Conservation (phyloP, 2,113 vertebrate species). For the Trichomycterus rosablanca region DNA sequence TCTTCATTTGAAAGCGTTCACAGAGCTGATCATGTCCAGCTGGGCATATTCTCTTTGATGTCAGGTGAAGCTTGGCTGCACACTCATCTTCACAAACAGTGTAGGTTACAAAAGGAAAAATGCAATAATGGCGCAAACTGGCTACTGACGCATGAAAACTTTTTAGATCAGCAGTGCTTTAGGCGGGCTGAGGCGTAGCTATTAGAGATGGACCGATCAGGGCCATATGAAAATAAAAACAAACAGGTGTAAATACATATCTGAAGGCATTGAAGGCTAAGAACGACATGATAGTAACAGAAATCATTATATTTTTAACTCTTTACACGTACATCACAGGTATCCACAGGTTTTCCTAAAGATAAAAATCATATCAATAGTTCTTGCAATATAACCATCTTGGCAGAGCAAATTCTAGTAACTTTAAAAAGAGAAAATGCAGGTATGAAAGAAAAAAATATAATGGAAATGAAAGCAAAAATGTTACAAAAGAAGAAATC, state of each 20-base stretch:
- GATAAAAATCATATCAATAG: conserved; percentile 75
- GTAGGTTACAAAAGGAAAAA: too few relatives aligned
- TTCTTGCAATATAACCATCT: conserved; percentile 79
- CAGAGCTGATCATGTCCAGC: too few relatives aligned
- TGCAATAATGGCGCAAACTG: too few relatives aligned
- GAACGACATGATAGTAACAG: conserved; percentile 73
- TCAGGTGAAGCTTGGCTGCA: too few relatives aligned
- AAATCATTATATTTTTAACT: conserved; percentile 50
- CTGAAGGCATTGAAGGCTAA: conserved; percentile 81
- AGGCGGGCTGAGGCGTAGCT: too few relatives aligned
- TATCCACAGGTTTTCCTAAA: conserved; percentile 82
- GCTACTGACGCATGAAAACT: too few relatives aligned
- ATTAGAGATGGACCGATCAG: conserved; percentile 66
- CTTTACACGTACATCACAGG: conserved; percentile 69
- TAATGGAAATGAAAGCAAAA: conserved; percentile 28
- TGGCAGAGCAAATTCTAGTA: conserved; percentile 72
- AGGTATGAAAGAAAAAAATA: conserved; percentile 32
- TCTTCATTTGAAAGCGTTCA: too few relatives aligned
- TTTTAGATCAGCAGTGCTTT: too few relatives aligned
- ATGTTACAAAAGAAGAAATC: conserved; percentile 29
- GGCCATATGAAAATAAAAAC: conserved; percentile 35
- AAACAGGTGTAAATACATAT: conserved; percentile 66
- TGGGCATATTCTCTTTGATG: too few relatives aligned
- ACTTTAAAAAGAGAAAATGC: conserved; percentile 37
- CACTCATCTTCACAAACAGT: too few relatives aligned